Conservation (phyloP, 2,888 invertebrate genomes). For the Ashinkailepas kermadecensis region DNA sequence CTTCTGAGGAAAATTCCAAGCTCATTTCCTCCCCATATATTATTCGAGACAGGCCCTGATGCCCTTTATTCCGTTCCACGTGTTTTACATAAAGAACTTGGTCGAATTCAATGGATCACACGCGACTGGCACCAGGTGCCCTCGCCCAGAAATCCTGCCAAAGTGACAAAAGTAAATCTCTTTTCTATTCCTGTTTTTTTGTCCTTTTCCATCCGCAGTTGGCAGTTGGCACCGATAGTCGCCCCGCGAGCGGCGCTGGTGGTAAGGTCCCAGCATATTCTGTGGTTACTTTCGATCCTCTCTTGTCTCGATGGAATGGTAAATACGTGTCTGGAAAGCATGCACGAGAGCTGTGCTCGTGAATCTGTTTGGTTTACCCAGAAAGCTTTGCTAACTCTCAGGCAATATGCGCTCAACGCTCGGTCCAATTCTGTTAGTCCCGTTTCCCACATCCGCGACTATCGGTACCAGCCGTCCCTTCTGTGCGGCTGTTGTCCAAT, state of each 20-base stretch:
- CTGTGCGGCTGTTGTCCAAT: slow-evolving; percentile 1
- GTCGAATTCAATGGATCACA: not conserved
- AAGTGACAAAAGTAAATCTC: slow-evolving; percentile 18
- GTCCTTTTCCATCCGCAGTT: not conserved
- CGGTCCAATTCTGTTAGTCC: not conserved
- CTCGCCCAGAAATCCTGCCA: not conserved
- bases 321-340: no score
- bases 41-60: not conserved
- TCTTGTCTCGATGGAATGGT: no score
- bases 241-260: not conserved
- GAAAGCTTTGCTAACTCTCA: no score
- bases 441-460: not conserved
- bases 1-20: not conserved
- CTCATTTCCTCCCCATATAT: slow-evolving; percentile 20
- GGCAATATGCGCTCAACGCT: no score
- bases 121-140: slow-evolving; percentile 17
- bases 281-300: no score
- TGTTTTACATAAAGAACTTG: slow-evolving; percentile 17
- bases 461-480: slow-evolving; percentile 8
- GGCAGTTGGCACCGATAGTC: not conserved
- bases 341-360: no score
- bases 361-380: no score
- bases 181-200: slow-evolving; percentile 8
- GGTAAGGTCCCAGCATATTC: no score
- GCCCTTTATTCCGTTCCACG: slow-evolving; percentile 10